Evolutionary conservation across 2,113 vertebrate species (phyloP).

Genomic region (Pterophyllum scalare): DNA sequence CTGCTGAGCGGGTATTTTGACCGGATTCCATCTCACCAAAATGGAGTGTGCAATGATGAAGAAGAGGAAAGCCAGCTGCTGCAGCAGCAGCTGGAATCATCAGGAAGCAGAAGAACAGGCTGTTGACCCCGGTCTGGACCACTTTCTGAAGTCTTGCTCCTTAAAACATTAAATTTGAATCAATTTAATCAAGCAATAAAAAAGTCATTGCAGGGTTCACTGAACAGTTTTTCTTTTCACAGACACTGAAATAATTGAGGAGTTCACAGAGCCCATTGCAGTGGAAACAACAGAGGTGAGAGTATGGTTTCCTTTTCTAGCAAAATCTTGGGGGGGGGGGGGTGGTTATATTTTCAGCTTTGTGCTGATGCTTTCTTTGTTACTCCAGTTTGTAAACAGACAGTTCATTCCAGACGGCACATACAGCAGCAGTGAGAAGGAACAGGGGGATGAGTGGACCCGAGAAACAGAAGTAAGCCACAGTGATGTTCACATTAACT

Average conservation of each 20-base stretch:
- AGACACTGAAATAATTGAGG: constrained; percentile 91
- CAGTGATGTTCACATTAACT: background rate
- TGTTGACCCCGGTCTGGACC: constrained; percentile 85
- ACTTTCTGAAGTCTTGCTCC: background rate
- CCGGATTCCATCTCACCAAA: constrained; percentile 90
- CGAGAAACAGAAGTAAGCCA: constrained; percentile 91
- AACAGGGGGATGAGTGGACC: constrained; percentile 95
- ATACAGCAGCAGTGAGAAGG: constrained; percentile 92
- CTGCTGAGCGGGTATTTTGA: constrained; percentile 95
- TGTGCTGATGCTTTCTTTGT: background rate
- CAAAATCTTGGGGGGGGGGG: background rate
- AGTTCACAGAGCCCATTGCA: constrained; percentile 90
- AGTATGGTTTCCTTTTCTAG: background rate
- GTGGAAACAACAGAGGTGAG: constrained; percentile 95
- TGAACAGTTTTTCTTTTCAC: constrained; percentile 43
- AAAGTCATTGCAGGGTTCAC: background rate
- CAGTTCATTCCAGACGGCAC: constrained; percentile 97
- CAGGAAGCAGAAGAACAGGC: constrained; percentile 87
- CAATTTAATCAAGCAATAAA: constrained; percentile 11
- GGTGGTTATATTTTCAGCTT: background rate
- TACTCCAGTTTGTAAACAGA: constrained; percentile 97
- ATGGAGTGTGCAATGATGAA: constrained; percentile 91
- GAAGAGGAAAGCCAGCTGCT: constrained; percentile 79
- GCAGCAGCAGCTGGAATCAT: constrained; percentile 73
- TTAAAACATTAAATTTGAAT: background rate